Percentiles rank a stretch among this genome's conserved stretches.
Evolutionary conservation across 2,113 vertebrate species (phyloP).

Genomic region (Zosterops japonicus): DNA sequence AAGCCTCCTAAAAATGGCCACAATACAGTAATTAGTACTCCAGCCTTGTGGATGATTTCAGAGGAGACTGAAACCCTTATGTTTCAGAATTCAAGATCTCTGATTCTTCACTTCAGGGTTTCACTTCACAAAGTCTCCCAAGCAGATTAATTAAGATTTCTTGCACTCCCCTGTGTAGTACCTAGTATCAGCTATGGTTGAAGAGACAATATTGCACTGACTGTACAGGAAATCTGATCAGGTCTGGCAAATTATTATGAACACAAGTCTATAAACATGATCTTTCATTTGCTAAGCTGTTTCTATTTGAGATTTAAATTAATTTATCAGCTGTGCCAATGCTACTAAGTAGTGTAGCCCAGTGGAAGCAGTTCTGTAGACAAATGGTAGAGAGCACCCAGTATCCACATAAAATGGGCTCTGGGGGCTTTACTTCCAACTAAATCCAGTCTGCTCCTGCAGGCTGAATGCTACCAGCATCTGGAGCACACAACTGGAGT

Average conservation of each 20-base stretch:
- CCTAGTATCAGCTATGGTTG: neutral
- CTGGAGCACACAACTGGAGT: neutral
- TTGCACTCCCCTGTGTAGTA: neutral
- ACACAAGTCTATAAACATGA: neutral
- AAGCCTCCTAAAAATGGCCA: neutral
- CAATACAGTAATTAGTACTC: neutral
- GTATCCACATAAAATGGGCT: neutral
- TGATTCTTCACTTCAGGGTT: neutral
- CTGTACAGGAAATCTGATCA: neutral
- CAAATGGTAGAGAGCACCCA: slow-evolving; percentile 21
- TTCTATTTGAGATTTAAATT: neutral
- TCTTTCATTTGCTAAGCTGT: neutral
- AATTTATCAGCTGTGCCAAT: slow-evolving; percentile 3
- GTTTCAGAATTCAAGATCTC: neutral
- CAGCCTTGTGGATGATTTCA: neutral
- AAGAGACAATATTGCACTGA: neutral
- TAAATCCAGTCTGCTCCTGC: neutral
- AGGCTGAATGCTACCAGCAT: neutral
- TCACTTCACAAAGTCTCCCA: neutral
- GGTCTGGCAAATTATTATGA: neutral
- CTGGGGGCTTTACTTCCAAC: neutral
- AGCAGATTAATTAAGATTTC: neutral
- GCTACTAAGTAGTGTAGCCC: neutral
- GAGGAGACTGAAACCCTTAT: neutral
- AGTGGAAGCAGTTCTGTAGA: neutral